phyloP scores from a whole-genome alignment of 2,113 vertebrate genomes.

The Sander vitreus region DNA sequence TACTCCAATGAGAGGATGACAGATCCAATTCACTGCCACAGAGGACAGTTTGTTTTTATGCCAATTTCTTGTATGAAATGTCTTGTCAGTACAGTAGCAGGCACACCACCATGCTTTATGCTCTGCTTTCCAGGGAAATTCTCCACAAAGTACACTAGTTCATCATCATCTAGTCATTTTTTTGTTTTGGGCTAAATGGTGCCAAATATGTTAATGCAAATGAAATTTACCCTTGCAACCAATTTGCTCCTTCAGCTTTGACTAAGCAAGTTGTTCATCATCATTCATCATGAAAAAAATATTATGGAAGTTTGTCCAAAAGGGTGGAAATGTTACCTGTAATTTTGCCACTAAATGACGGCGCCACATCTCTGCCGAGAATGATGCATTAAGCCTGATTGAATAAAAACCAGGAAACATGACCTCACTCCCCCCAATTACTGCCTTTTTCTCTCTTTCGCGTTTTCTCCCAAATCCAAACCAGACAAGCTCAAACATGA shows the following conservation, averaged over 20 bases:
- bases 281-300: background rate
- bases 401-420: slow-evolving; percentile 6
- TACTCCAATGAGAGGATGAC: slow-evolving; percentile 55
- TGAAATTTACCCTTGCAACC: background rate
- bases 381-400: slow-evolving; percentile 2
- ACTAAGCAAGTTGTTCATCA: slow-evolving; percentile 10
- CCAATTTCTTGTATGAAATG: slow-evolving; percentile 51
- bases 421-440: background rate
- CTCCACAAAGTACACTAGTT: slow-evolving; percentile 32
- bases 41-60: slow-evolving; percentile 62
- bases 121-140: slow-evolving; percentile 34
- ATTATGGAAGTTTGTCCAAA: background rate
- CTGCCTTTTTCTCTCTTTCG: background rate
- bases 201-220: slow-evolving; percentile 25
- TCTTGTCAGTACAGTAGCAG: slow-evolving; percentile 58
- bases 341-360: slow-evolving; percentile 13
- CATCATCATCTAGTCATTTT: slow-evolving; percentile 35
- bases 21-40: slow-evolving; percentile 61
- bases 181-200: background rate
- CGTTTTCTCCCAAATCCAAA: background rate
- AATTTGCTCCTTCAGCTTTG: slow-evolving; percentile 9
- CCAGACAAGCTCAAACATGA: background rate
- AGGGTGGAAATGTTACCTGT: slow-evolving; percentile 9
- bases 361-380: slow-evolving; percentile 5
- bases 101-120: slow-evolving; percentile 27